These are phyloP conservation scores for Gari tellinella DNA, from an alignment of 2,888 invertebrate species.

Conservation along the genomic window DNA sequence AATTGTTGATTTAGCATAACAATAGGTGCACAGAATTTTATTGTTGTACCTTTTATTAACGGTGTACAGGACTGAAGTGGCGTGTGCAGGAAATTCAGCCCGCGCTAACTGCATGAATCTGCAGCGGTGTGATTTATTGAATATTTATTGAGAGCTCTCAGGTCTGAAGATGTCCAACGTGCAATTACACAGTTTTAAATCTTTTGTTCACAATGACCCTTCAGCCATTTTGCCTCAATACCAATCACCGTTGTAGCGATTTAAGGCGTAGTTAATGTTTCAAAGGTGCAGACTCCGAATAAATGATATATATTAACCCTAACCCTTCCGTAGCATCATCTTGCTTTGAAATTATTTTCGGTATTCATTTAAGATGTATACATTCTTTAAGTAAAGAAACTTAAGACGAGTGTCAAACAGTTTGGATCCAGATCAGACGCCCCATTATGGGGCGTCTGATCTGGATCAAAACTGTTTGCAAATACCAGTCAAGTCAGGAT, in stretches of 20 bases:
- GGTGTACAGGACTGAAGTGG: conserved; percentile 44
- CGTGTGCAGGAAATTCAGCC: conserved; percentile 42
- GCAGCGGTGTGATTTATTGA: conserved; percentile 56
- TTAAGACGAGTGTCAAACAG: too few species aligned
- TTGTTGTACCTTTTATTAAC: conserved; percentile 54
- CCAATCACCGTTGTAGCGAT: background rate
- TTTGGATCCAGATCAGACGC: too few species aligned
- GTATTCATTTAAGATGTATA: too few species aligned
- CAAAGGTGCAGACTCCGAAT: conserved; percentile 1
- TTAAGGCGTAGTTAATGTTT: conserved; percentile 7
- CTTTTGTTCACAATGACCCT: conserved; percentile 57
- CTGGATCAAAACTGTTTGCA: too few species aligned
- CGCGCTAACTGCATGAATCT: conserved; percentile 36
- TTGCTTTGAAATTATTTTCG: too few species aligned
- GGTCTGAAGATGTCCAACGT: conserved; percentile 42
- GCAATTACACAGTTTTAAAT: conserved; percentile 53
- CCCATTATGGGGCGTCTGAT: too few species aligned
- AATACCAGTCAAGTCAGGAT: too few species aligned
- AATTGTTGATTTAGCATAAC: conserved; percentile 56
- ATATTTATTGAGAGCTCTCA: conserved; percentile 56
- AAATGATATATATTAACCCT: conserved; percentile 31
- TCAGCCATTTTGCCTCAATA: conserved; percentile 9
- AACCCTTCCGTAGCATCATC: too few species aligned
- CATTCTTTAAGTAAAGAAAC: too few species aligned
- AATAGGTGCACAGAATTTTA: conserved; percentile 45